These are phyloP conservation scores for Petrocephalus microphthalmus DNA, from an alignment of 2,113 vertebrate genomes.

Conservation along the genomic window DNA sequence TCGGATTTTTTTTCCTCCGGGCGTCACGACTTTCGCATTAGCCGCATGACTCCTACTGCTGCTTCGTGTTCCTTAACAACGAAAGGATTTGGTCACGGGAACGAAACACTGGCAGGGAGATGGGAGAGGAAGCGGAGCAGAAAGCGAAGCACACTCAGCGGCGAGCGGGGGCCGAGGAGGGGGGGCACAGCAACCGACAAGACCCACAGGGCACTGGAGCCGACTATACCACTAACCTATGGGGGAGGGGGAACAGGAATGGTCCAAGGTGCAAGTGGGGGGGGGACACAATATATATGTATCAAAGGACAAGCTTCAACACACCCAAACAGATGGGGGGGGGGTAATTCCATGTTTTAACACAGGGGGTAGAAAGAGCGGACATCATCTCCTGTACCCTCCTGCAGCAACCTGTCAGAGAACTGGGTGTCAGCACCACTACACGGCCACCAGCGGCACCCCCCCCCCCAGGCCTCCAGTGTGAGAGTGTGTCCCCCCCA, in stretches of 20 bases:
- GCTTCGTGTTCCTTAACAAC: constrained; percentile 29
- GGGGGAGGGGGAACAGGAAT: constrained; percentile 23
- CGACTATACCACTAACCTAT: neutral
- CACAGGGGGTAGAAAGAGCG: too few relatives aligned
- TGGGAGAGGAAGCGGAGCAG: constrained; percentile 35
- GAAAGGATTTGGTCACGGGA: constrained; percentile 56
- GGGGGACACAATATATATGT: neutral
- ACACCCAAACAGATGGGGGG: neutral
- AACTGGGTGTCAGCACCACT: neutral
- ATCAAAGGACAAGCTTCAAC: constrained; percentile 3
- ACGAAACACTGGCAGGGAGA: constrained; percentile 33
- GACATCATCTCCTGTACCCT: neutral
- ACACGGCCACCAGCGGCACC: neutral
- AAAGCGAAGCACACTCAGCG: constrained; percentile 35
- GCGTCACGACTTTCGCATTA: constrained; percentile 23
- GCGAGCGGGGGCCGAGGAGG: neutral
- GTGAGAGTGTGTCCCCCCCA: neutral
- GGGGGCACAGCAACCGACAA: neutral
- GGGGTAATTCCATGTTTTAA: neutral
- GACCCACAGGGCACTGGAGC: neutral
- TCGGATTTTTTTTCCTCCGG: neutral
- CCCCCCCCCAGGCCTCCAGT: neutral
- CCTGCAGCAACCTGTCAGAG: neutral
- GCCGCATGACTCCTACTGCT: constrained; percentile 16
- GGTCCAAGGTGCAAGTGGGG: neutral